Base-by-base conservation (phyloP, 1,140 invertebrate genomes). In the Homarus americanus region DNA sequence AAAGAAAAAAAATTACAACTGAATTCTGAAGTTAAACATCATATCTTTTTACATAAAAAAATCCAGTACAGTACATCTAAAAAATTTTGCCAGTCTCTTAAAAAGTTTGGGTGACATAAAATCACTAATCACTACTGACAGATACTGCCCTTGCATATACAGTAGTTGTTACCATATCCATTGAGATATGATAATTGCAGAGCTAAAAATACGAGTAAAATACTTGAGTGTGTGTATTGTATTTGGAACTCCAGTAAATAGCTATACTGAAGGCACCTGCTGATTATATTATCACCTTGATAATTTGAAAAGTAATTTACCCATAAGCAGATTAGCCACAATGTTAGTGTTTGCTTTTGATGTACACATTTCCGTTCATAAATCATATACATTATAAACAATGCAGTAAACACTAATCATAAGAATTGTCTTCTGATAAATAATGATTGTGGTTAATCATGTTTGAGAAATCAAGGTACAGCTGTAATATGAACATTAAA, bases 201-300 rank as follows among this genome's bases (percentile, higher is more conserved):
- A 69, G 63, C 63, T 32, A 69, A 32, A 4, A 69, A 69, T 69
- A 69, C 63, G 9, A 69, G n/a, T 32, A 69, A 17, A 32, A 69
- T 32, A 69, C 58, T 20, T 20, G 40, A 28, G 34, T 80, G 78
- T 80, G 41, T 41, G 78, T 53, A 78, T 78, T 41, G 78, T 53
- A 78, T 78, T 41, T 80, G 78, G 41, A 80, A 80, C 78, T 80
- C 78, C 78, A 80, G 41, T 53, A 80, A 72, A 36, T 72, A 84
- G 34, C 82, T 72, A 72, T 72, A 84, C 82, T 84, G 82, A 84
- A 84, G 82, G 82, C 82, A 84, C 82, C 82, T 38, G 63, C 63
- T 84, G 82, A 72, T 66, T 84, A 72, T 34, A 63, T 58, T 82
- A 82, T 20, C n/a, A 53, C 49, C 3, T 69, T 28, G 63, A 9